Base-by-base conservation (phyloP, 1,140 invertebrate species). In the Phymorhynchus buccinoides region DNA sequence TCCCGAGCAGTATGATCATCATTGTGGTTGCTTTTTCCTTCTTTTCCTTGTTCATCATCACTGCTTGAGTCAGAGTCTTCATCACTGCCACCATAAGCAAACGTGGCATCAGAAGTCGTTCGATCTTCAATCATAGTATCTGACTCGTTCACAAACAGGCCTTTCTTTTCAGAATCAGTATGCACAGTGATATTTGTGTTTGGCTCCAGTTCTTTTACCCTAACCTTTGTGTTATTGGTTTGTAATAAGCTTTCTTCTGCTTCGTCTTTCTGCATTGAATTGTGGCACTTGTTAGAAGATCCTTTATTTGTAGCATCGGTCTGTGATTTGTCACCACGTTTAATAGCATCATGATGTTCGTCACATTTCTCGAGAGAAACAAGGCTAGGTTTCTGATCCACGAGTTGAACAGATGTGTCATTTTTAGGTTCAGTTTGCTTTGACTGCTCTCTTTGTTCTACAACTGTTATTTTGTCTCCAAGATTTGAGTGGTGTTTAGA, bases 71-170 rank as follows among this genome's bases (percentile, higher is more conserved):
- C 81, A 1, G 62, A 32, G 39, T 83, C 81, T 44, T 83, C 81
- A 42, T 83, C 81, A 32, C 81, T 83, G 1, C 39, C 62, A 7
- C 81, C 81, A 32, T 83, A 83, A 18, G 81, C 81, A 32, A 83
- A 71, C 22, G 81, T 83, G 16, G 81, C 41, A 16, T 73, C 81
- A 30, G 81, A 81, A 22, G 44, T 62, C 52, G 52, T 81, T 22
- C 80, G 52, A 32, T 75, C 56, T 62, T 62, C 56, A 62, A 14
- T 6, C 18, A 62, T n/a, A n/a, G n/a, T 62, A 9, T 62, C 56
- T 12, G 56, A 62, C n/a, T 62, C 56, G 4, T 62, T 27, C 0
- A 27, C 0, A 27, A 12, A 22, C 56, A 62, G 56, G 18, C 6
- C 12, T 14, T 62, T 27, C 0, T 27, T 62, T 14, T 62, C 56